Evolutionary conservation across 2,113 vertebrate species (phyloP).

Genomic region (Oncorhynchus clarkii): DNA sequence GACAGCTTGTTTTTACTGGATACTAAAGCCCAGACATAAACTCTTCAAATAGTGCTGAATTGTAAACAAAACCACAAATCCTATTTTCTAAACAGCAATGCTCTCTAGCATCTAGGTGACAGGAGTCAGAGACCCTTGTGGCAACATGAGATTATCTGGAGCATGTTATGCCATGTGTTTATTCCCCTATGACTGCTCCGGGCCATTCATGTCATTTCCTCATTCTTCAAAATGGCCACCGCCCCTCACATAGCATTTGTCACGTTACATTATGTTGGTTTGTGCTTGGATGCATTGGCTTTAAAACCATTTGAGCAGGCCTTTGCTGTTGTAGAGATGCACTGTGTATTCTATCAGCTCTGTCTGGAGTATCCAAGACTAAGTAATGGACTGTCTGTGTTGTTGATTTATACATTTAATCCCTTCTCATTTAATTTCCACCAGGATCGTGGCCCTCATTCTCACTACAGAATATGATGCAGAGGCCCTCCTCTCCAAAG

Average conservation of each 20-base stretch:
- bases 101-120: slow-evolving; percentile 21
- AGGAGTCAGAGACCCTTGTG: slow-evolving; percentile 32
- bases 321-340: background rate
- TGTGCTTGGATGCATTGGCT: background rate
- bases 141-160: slow-evolving; percentile 46
- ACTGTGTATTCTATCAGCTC: background rate
- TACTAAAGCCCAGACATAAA: slow-evolving; percentile 15
- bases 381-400: background rate
- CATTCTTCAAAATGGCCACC: background rate
- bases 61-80: slow-evolving; percentile 24
- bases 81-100: slow-evolving; percentile 18
- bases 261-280: background rate
- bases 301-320: background rate
- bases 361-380: background rate
- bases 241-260: background rate
- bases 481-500: slow-evolving; percentile 58
- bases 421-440: slow-evolving; percentile 5
- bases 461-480: slow-evolving; percentile 69
- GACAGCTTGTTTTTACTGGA: background rate
- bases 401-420: slow-evolving; percentile 14
- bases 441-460: slow-evolving; percentile 37
- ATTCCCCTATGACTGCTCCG: background rate
- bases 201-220: background rate
- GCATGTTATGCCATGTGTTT: slow-evolving; percentile 50
- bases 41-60: slow-evolving; percentile 4